These are phyloP conservation scores for Mystacides longicornis DNA, from an alignment of 2,888 invertebrate genomes.

Conservation along the genomic window DNA sequence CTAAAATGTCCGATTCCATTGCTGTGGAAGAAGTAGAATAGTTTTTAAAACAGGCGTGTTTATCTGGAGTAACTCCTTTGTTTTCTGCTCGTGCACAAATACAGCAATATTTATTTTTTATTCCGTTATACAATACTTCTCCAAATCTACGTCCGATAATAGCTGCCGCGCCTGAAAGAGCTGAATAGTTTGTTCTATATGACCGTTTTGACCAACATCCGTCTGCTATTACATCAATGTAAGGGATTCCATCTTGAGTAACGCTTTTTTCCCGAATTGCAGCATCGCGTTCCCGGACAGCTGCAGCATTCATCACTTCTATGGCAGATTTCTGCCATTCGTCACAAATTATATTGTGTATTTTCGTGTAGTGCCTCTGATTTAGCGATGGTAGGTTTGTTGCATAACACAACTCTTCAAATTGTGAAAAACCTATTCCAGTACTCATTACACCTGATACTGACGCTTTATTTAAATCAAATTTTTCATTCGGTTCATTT, in stretches of 20 bases:
- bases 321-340: slow-evolving; percentile 8
- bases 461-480: slow-evolving; percentile 21
- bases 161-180: slow-evolving; percentile 12
- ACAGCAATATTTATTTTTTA: slow-evolving; percentile 30
- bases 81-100: slow-evolving; percentile 28
- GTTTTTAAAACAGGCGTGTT: slow-evolving; percentile 32
- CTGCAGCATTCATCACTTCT: slow-evolving; percentile 5
- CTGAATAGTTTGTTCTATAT: slow-evolving; percentile 13
- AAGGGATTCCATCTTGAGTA: slow-evolving; percentile 5
- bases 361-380: slow-evolving; percentile 10
- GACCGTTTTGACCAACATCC: slow-evolving; percentile 14
- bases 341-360: slow-evolving; percentile 13
- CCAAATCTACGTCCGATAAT: no score
- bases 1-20: slow-evolving; percentile 32
- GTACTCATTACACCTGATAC: slow-evolving; percentile 22
- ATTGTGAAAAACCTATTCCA: slow-evolving; percentile 24
- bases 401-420: slow-evolving; percentile 23
- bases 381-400: slow-evolving; percentile 20
- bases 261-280: slow-evolving; percentile 10
- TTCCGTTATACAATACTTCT: slow-evolving; percentile 29
- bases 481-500: slow-evolving; percentile 6
- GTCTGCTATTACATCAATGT: slow-evolving; percentile 10
- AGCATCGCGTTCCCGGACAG: not conserved
- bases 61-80: slow-evolving; percentile 15
- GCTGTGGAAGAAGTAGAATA: slow-evolving; percentile 30